Percentiles rank a stretch among this genome's conserved stretches.
These are phyloP conservation scores for Propithecus coquereli DNA, from an alignment of 2,113 vertebrate species.

Conservation along the genomic window DNA sequence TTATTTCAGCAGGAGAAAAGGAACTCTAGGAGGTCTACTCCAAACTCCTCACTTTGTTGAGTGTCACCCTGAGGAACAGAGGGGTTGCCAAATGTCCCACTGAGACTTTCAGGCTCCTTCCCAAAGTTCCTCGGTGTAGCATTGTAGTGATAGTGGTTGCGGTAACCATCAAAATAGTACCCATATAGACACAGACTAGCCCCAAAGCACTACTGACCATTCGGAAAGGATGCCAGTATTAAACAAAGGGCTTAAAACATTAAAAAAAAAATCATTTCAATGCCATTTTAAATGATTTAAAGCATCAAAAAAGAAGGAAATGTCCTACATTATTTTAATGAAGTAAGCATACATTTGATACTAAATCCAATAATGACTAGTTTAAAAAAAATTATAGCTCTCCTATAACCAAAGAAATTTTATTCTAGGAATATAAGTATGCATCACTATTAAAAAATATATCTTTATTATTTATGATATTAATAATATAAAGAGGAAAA, in stretches of 20 bases:
- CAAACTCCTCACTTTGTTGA: neutral
- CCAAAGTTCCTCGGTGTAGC: rapidly evolving
- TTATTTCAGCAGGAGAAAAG: neutral
- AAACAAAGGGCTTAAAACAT: neutral
- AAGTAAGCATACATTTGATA: neutral
- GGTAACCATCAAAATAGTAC: neutral
- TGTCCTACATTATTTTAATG: neutral
- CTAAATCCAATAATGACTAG: neutral
- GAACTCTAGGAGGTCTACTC: neutral
- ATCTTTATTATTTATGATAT: neutral
- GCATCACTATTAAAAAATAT: neutral
- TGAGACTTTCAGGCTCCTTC: neutral
- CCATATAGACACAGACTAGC: neutral
- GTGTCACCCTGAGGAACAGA: neutral
- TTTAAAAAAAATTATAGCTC: neutral
- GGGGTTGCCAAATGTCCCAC: neutral
- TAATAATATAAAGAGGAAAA: neutral
- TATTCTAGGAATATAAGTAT: neutral
- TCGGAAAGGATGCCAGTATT: neutral
- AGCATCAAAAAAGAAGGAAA: neutral
- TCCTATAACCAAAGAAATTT: neutral
- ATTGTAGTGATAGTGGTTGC: neutral
- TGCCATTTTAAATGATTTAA: neutral
- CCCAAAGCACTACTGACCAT: neutral
- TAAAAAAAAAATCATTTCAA: neutral